Evolutionary conservation across 2,888 invertebrate genomes (phyloP), one percentile per base, ranked within the genome.

Genomic region (Hesperia comma): DNA sequence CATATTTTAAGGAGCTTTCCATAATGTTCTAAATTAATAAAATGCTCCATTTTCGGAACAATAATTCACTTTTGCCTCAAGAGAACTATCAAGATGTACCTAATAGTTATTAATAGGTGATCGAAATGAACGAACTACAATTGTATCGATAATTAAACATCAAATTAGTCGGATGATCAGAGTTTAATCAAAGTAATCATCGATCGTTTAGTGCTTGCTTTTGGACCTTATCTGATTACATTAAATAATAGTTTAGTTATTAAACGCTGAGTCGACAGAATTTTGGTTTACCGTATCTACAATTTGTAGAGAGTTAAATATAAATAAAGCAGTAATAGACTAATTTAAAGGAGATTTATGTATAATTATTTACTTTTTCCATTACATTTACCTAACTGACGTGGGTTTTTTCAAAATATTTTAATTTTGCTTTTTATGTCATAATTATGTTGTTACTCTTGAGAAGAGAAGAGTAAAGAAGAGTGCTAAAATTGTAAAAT

Each of bases 141-240:
- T 46, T 32, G 32, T 63, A 63, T 56, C 63, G 19, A 32, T 63
- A 56, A 63, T 62, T 54, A 53, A 43, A 19, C 32, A 21, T 61
- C 51, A 26, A 51, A 51, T 51, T 51, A 51, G 19, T 51, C 43
- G 6, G 15, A 8, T 46, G 7, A 17, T 46, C 43, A 46, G 17
- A 46, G 43, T 46, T 51, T 21, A 19, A n/a, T 41, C 53, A 51
- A 43, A 56, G 46, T 46, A 56, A 56, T 46, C 55, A 56, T 63
- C 51, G 17, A 2, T 14, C 46, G 12, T 46, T 63, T 37, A 63
- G 46, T 46, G 17, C 53, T 26, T 10, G 6, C 10, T 55, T 54
- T 62, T 14, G 33, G 33, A 8, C 12, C 21, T 56, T 63, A 63
- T 46, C 55, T 46, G 63, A 63, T 63, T n/a, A 46, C 10, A 6